phyloP scores from a whole-genome alignment of 2,113 vertebrate genomes.

The Bubalus kerabau region DNA sequence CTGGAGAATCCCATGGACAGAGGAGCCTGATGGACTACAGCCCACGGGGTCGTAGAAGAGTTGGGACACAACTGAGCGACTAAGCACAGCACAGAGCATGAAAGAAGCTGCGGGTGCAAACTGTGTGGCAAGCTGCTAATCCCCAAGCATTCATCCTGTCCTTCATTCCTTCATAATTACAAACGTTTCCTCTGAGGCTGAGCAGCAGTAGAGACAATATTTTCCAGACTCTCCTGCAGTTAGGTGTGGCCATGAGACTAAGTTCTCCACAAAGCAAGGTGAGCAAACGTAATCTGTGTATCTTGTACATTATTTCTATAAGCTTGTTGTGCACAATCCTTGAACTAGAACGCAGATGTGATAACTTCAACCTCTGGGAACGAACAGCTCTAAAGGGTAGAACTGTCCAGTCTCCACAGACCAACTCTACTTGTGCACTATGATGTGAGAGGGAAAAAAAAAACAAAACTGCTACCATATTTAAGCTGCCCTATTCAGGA shows the following conservation, averaged over 20 bases:
- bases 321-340: neutral
- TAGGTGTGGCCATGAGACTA: neutral
- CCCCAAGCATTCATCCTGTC: neutral
- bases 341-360: neutral
- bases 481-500: neutral
- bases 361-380: neutral
- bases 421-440: neutral
- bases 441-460: neutral
- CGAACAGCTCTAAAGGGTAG: neutral
- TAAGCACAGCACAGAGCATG: neutral
- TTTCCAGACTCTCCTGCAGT: neutral
- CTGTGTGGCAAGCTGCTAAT: neutral
- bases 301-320: neutral
- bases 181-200: neutral
- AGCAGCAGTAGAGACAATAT: neutral
- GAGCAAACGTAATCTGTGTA: neutral
- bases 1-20: neutral
- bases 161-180: neutral
- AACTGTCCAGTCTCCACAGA: neutral
- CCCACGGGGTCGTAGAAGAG: neutral
- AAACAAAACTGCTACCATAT: neutral
- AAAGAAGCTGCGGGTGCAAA: neutral
- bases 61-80: neutral
- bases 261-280: neutral
- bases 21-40: neutral